Evolutionary conservation across 2,888 invertebrate genomes (phyloP).

Genomic region (Philaethria dido): DNA sequence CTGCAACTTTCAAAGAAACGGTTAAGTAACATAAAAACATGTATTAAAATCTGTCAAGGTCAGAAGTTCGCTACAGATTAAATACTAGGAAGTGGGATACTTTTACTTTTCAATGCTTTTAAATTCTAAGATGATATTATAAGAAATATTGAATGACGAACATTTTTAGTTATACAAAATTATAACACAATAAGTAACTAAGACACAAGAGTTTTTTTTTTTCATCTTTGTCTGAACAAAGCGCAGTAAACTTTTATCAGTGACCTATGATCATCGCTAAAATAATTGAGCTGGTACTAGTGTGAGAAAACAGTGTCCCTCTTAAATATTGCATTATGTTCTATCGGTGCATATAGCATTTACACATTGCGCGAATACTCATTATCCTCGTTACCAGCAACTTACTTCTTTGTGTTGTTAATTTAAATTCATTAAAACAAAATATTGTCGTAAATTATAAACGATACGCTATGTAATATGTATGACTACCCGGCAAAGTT

Average conservation of each 20-base stretch:
- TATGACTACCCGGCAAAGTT: no score
- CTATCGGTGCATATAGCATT: background rate
- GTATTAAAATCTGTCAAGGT: slow-evolving; percentile 37
- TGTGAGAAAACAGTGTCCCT: slow-evolving; percentile 19
- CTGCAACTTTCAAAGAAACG: slow-evolving; percentile 6
- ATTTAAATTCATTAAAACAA: background rate
- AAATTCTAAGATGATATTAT: slow-evolving; percentile 15
- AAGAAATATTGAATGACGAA: slow-evolving; percentile 1
- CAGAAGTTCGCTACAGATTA: slow-evolving; percentile 25
- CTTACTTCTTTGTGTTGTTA: background rate
- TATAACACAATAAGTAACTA: background rate
- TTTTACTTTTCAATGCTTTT: slow-evolving; percentile 37
- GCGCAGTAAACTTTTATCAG: background rate
- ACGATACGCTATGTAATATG: no score
- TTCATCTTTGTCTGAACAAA: no score
- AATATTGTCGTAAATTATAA: background rate
- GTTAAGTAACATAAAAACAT: slow-evolving; percentile 25
- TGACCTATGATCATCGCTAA: background rate
- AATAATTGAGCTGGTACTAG: background rate
- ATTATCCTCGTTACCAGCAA: slow-evolving; percentile 1
- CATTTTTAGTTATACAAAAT: background rate
- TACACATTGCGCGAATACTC: background rate
- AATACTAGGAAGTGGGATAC: slow-evolving; percentile 28
- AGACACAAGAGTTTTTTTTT: no score
- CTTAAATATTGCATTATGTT: slow-evolving; percentile 14